These are phyloP conservation scores for Colinus virginianus DNA, from an alignment of 2,113 vertebrate genomes.

Conservation along the genomic window DNA sequence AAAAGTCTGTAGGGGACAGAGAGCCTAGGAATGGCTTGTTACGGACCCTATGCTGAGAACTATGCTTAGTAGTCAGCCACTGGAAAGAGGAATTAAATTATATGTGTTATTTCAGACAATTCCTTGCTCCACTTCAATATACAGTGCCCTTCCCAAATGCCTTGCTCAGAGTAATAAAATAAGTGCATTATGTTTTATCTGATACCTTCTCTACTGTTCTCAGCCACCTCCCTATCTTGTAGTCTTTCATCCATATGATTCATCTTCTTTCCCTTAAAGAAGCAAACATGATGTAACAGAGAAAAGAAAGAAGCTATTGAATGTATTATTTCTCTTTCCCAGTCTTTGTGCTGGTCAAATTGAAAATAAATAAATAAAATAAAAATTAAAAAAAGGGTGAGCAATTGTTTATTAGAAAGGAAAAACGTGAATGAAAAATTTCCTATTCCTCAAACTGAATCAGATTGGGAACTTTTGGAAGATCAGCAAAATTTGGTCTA, in stretches of 20 bases:
- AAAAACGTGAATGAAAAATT: neutral
- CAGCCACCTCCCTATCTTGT: constrained; percentile 28
- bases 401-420: neutral
- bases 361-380: no score
- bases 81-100: neutral
- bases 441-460: neutral
- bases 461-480: neutral
- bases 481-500: neutral
- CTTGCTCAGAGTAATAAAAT: neutral
- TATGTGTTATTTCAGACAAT: neutral
- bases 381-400: neutral
- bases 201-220: neutral
- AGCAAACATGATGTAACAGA: neutral
- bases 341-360: neutral
- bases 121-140: constrained; percentile 6
- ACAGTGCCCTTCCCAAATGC: constrained; percentile 6
- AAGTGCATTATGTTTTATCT: constrained; percentile 33
- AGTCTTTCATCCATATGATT: constrained; percentile 50
- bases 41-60: neutral
- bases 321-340: constrained; percentile 6
- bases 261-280: constrained; percentile 42
- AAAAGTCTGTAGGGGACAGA: neutral
- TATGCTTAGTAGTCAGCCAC: neutral
- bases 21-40: neutral
- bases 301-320: constrained; percentile 13